Conservation (phyloP, 2,888 invertebrate genomes). For the Argyra leucocephala region DNA sequence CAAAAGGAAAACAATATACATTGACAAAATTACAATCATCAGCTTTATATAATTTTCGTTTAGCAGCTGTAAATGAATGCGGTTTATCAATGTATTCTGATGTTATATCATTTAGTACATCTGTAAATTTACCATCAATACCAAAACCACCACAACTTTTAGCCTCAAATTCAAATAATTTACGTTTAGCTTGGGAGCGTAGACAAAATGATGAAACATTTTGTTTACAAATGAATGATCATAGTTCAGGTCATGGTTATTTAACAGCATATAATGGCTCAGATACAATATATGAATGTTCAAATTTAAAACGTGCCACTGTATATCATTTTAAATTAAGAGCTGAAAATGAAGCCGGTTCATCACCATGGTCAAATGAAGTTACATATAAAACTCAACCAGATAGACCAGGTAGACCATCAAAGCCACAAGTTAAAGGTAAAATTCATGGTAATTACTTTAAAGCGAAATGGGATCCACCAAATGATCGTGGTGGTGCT, state of each 20-base stretch:
- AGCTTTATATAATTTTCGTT: slow-evolving; percentile 70
- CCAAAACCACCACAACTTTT: slow-evolving; percentile 66
- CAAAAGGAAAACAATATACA: slow-evolving; percentile 65
- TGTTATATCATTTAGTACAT: slow-evolving; percentile 59
- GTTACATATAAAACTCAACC: slow-evolving; percentile 69
- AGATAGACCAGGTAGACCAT: slow-evolving; percentile 67
- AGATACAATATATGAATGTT: slow-evolving; percentile 58
- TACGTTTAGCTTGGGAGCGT: slow-evolving; percentile 65
- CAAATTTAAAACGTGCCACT: slow-evolving; percentile 61
- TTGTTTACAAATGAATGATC: slow-evolving; percentile 69
- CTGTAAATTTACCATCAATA: slow-evolving; percentile 68
- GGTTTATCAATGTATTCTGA: slow-evolving; percentile 67
- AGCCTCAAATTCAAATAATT: slow-evolving; percentile 52
- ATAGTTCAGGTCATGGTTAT: slow-evolving; percentile 63
- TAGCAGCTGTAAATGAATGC: slow-evolving; percentile 72
- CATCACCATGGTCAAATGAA: slow-evolving; percentile 72
- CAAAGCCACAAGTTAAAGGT: slow-evolving; percentile 69
- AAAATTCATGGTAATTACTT: slow-evolving; percentile 72
- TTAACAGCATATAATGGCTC: slow-evolving; percentile 70
- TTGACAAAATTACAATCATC: slow-evolving; percentile 67
- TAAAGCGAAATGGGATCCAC: slow-evolving; percentile 74
- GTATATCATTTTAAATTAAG: slow-evolving; percentile 73
- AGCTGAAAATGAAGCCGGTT: slow-evolving; percentile 74
- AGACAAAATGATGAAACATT: slow-evolving; percentile 71
- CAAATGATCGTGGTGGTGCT: slow-evolving; percentile 65